Conservation (phyloP, 2,113 vertebrate species). For the Blennius ocellaris region DNA sequence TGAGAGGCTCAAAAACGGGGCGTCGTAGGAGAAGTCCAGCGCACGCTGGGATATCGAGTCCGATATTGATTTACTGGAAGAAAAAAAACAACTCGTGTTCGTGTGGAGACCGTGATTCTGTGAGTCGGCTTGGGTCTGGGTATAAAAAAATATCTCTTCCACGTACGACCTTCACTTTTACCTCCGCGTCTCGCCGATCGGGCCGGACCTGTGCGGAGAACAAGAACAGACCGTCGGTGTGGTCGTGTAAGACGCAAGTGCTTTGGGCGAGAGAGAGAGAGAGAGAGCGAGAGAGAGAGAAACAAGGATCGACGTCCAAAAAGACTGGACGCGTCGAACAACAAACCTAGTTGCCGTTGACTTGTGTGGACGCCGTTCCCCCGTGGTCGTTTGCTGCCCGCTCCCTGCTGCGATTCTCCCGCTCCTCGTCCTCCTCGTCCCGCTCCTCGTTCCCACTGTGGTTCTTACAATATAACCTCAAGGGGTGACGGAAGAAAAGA, state of each 20-base stretch:
- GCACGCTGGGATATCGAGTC: constrained; percentile 24
- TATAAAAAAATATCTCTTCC: constrained; percentile 81
- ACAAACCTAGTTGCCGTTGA: constrained; percentile 96
- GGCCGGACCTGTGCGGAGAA: constrained; percentile 58
- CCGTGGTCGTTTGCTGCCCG: constrained; percentile 87
- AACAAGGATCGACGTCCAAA: background rate
- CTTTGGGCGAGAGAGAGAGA: too few relatives aligned
- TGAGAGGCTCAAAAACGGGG: constrained; percentile 34
- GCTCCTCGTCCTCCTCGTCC: constrained; percentile 98
- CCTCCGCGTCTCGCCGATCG: constrained; percentile 5
- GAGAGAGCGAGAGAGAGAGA: too few relatives aligned
- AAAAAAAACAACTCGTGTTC: constrained; percentile 54
- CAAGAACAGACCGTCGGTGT: too few relatives aligned
- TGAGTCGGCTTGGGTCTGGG: constrained; percentile 65
- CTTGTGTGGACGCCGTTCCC: constrained; percentile 86
- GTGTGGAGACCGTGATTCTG: constrained; percentile 39
- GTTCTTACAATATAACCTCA: constrained; percentile 99
- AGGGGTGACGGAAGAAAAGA: too few relatives aligned
- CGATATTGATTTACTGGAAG: constrained; percentile 47
- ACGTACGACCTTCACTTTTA: constrained; percentile 24
- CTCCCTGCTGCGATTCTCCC: constrained; percentile 95
- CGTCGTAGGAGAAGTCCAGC: constrained; percentile 36
- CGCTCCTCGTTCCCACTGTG: constrained; percentile 98
- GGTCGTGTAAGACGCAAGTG: too few relatives aligned
- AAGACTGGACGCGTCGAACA: background rate